Base-by-base conservation (phyloP, 2,888 invertebrate species). In the Andrena chrysosceles region DNA sequence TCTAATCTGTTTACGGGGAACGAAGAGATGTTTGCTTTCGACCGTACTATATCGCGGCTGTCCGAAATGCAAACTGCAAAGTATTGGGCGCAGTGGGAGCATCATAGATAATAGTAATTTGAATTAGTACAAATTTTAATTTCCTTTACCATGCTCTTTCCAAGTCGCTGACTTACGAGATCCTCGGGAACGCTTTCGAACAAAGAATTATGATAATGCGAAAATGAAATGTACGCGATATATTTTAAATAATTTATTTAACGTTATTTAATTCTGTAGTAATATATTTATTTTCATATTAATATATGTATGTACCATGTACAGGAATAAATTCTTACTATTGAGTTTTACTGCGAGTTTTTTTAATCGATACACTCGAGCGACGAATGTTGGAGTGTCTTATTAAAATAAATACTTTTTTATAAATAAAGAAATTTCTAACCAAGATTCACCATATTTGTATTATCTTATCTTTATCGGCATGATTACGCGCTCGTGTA, bases 1-100 rank as follows among this genome's bases (percentile, higher is more conserved):
- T 97, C 98, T 3, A 98, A 97, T 91, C 97, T 99, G 88, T 99
- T 99, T 91, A 99, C 99, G 0, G 99, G 99, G 0, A 98, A 98
- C 93, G 99, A 99, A 94, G 99, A 99, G 95, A 95, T 98, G 90
- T 99, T 99, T 94, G 99, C 99, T 0, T 99, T 97, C 93, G 98
- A 99, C 91, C 95, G 99, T 76, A 99, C 99, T 29, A 94, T 99
- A 33, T 99, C 99, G 0, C 95, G 99, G 85, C 95, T 99, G 49
- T 96, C 97, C 87, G 99, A 99, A 95, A 99, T 99, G 99, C 98
- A 99, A 94, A 97, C 98, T 0, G 96, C 97, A 73, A 97, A 97
- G 86, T 99, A 99, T 94, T 99, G 99, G 99, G 96, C 97, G 68
- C 96, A 96, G 91, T 97, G 97, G 97, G 96, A 96, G 67, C 90